A percentile compares a stretch with the other conserved stretches of the same genome.
phyloP scores from a whole-genome alignment of 2,888 invertebrate species.

The Tuta absoluta region DNA sequence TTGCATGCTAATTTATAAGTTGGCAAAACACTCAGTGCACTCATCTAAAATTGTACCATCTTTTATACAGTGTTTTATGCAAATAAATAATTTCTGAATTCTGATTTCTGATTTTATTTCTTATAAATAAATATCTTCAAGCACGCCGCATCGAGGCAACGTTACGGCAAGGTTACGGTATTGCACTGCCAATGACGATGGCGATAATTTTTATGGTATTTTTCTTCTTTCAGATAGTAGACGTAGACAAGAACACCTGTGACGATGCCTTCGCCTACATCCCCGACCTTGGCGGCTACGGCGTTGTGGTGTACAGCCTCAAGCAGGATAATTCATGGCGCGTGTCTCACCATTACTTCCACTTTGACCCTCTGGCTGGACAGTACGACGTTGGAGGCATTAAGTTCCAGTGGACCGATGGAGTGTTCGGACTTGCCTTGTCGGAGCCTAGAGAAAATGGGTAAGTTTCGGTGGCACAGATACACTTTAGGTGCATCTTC shows the following conservation, averaged over 20 bases:
- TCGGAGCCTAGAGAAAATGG: constrained; percentile 82
- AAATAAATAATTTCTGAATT: too few relatives aligned
- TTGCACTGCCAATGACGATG: too few relatives aligned
- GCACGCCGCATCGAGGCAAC: too few relatives aligned
- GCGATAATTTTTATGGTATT: background rate
- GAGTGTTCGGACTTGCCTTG: constrained; percentile 88
- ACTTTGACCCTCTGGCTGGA: constrained; percentile 89
- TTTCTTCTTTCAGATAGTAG: constrained; percentile 82
- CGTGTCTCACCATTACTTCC: constrained; percentile 90
- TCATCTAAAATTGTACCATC: too few relatives aligned
- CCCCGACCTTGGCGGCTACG: constrained; percentile 88
- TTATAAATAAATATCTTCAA: too few relatives aligned
- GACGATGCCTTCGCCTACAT: constrained; percentile 89
- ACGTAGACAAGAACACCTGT: constrained; percentile 85
- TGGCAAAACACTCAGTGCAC: too few relatives aligned
- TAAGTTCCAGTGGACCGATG: constrained; percentile 93
- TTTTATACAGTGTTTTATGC: too few relatives aligned
- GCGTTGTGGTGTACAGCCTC: constrained; percentile 88
- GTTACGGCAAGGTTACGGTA: too few relatives aligned
- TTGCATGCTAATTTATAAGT: too few relatives aligned
- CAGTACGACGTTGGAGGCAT: constrained; percentile 89
- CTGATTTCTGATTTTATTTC: too few relatives aligned
- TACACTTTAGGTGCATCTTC: constrained; percentile 89
- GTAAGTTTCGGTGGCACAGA: constrained; percentile 78
- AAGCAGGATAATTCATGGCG: constrained; percentile 89